These are phyloP conservation scores for Nycticorax nycticorax DNA, from an alignment of 2,113 vertebrate species.

Conservation along the genomic window DNA sequence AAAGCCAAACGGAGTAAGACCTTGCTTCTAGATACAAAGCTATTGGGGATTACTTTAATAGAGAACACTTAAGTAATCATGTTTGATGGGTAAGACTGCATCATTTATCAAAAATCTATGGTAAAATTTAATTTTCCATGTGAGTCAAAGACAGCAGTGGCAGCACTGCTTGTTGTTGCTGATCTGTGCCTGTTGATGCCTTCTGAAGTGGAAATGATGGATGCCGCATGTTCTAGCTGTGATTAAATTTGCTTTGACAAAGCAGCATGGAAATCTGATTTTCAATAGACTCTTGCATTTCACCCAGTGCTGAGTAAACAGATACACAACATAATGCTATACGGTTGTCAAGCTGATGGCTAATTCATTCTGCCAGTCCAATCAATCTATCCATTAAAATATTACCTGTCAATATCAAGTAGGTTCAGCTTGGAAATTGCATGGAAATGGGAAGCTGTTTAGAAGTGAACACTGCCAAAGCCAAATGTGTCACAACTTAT, in stretches of 20 bases:
- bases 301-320: constrained; percentile 81
- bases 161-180: constrained; percentile 68
- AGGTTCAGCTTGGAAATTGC: constrained; percentile 65
- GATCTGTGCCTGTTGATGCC: constrained; percentile 73
- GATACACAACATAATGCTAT: constrained; percentile 74
- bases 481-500: not conserved
- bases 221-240: constrained; percentile 78
- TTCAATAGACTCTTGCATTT: constrained; percentile 79
- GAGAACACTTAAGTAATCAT: constrained; percentile 75
- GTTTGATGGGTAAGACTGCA: constrained; percentile 67
- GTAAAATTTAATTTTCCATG: constrained; percentile 80
- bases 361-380: constrained; percentile 79
- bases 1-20: constrained; percentile 61
- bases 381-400: constrained; percentile 80
- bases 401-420: constrained; percentile 74
- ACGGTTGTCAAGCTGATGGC: constrained; percentile 69
- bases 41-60: constrained; percentile 66
- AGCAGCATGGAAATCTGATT: constrained; percentile 82
- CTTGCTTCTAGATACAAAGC: constrained; percentile 35
- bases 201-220: constrained; percentile 84
- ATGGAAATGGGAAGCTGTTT: constrained; percentile 48
- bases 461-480: constrained; percentile 61
- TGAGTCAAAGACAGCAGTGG: constrained; percentile 72
- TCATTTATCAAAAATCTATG: constrained; percentile 80
- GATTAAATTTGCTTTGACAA: constrained; percentile 86